These are phyloP conservation scores for Pinctada fucata DNA, from an alignment of 2,888 invertebrate species.

Conservation along the genomic window DNA sequence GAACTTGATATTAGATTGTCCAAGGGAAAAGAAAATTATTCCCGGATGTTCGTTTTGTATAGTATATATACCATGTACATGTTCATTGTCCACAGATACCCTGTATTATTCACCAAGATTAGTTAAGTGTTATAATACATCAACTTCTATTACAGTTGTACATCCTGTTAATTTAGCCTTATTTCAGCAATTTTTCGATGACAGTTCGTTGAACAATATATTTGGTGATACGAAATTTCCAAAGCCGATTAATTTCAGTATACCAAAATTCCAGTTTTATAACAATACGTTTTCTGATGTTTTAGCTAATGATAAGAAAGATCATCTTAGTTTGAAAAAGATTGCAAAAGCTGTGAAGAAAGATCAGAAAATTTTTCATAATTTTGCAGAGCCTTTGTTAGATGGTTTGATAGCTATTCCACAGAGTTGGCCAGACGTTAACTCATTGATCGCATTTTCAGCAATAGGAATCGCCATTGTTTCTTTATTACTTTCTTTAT, in stretches of 20 bases:
- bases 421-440: no score
- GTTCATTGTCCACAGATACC: constrained; percentile 10
- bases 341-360: no score
- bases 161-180: constrained; percentile 23
- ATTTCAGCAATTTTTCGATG: constrained; percentile 23
- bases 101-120: constrained; percentile 7
- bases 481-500: no score
- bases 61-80: no score
- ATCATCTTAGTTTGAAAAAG: no score
- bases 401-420: constrained; percentile 12
- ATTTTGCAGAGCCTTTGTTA: constrained; percentile 31
- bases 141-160: neutral
- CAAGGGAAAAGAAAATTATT: no score
- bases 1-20: constrained; percentile 8
- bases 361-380: constrained; percentile 27
- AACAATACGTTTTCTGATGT: no score
- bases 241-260: constrained; percentile 3
- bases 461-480: no score
- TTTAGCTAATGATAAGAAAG: no score
- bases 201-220: constrained; percentile 3
- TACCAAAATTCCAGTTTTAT: constrained; percentile 20
- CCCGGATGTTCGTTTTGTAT: no score
- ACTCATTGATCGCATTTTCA: no score
- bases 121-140: constrained; percentile 5
- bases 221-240: constrained; percentile 8